Evolutionary conservation across 2,113 vertebrate genomes (phyloP).

Genomic region (Ceyx cyanopectus): DNA sequence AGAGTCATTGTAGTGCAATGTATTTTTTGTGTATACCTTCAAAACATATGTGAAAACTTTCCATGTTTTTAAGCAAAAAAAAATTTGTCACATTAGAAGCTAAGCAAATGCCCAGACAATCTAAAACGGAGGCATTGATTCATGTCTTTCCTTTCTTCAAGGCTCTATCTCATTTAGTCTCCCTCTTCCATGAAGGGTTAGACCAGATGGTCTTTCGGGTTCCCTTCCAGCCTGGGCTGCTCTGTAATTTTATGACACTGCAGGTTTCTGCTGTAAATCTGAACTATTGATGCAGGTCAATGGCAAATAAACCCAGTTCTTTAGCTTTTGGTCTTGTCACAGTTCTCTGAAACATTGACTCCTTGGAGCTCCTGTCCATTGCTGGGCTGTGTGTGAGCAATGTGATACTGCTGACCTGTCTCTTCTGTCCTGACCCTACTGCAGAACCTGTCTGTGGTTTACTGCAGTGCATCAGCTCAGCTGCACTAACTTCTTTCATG

Average conservation of each 20-base stretch:
- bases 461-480: background rate
- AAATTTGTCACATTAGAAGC: background rate
- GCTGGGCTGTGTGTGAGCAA: background rate
- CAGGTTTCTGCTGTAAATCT: background rate
- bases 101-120: background rate
- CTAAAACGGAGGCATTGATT: background rate
- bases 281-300: background rate
- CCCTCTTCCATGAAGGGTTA: background rate
- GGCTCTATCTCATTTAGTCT: background rate
- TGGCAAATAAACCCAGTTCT: background rate
- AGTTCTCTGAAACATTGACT: background rate
- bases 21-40: background rate
- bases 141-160: background rate
- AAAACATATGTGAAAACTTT: background rate
- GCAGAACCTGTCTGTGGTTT: background rate
- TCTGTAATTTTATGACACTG: background rate
- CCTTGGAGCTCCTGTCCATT: background rate
- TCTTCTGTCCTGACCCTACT: accelerated
- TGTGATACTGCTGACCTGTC: background rate
- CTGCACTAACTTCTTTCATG: background rate
- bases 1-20: background rate
- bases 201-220: background rate
- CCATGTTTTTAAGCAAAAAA: background rate
- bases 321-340: background rate
- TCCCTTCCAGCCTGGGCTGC: background rate